Percentiles rank a stretch among this genome's conserved stretches.
Evolutionary conservation across 2,888 invertebrate species (phyloP).

Genomic region (Trimorus sp.): DNA sequence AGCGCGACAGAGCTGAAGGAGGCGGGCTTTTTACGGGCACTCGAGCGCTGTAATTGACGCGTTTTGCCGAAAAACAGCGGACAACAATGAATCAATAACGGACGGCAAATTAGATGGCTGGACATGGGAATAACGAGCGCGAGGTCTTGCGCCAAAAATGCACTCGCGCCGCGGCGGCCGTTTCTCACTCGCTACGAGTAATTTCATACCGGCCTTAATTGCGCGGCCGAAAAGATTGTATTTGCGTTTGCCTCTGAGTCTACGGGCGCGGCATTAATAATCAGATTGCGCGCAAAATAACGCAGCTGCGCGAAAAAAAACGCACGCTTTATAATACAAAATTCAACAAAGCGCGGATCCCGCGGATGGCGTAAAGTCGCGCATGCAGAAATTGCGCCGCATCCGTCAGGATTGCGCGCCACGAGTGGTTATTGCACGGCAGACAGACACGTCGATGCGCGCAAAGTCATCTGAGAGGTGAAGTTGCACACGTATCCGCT

Average conservation of each 20-base stretch:
- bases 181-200: conserved; percentile 26
- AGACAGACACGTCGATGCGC: conserved; percentile 7
- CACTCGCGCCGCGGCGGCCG: neutral
- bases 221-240: conserved; percentile 35
- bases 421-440: conserved; percentile 48
- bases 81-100: conserved; percentile 11
- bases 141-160: conserved; percentile 33
- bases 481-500: conserved; percentile 3
- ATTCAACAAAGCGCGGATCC: conserved; percentile 26
- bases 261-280: conserved; percentile 41
- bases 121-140: conserved; percentile 18
- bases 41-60: neutral
- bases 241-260: conserved; percentile 43
- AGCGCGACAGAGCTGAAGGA: neutral
- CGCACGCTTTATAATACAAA: conserved; percentile 50
- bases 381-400: conserved; percentile 39
- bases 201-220: conserved; percentile 46
- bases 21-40: neutral
- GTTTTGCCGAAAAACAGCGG: neutral
- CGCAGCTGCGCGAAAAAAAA: conserved; percentile 43
- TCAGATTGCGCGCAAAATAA: conserved; percentile 38
- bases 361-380: conserved; percentile 35
- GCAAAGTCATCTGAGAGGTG: conserved; percentile 22
- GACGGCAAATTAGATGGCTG: conserved; percentile 6
- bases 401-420: conserved; percentile 50